Base-by-base conservation (phyloP, 2,888 invertebrate species). In the Muscina levida region DNA sequence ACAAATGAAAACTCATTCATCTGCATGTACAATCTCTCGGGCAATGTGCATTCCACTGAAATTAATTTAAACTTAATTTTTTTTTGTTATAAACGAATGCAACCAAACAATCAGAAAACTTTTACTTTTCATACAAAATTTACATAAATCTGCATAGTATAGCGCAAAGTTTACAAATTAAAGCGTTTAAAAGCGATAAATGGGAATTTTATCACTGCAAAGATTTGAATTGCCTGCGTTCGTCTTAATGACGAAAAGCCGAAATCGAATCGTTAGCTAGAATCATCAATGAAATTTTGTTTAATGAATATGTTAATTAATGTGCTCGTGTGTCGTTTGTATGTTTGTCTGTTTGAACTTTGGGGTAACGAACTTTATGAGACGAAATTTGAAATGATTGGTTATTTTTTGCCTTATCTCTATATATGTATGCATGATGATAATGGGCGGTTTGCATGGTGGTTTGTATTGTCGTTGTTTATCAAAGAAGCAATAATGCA, bases 251-350 rank as follows among this genome's bases (percentile, higher is more conserved):
- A 48, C 22, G 19, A 19, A 5, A 46, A 15, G 6, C 46, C 17
- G 46, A 46, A n/a, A 17, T 48, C n/a, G n/a, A 17, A 48, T 17
- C 19, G 19, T 6, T n/a, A 46, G n/a, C 46, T 15, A 15, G 46
- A 5, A 19, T 19, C 1, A 48, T 48, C 19, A n/a, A 19, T 48
- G 2, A 48, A 19, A 48, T 19, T 19, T 4, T 48, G 17, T 48
- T 31, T 15, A 31, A 57, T 57, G 26, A 57, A 57, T 53, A 53
- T 53, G 53, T 53, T 53, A 53, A 53, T 53, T 13, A 2, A 1
- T 57, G 31, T 2, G 31, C 6, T 17, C 8, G 4, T 19, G n/a
- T 17, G 15, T 57, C 57, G 31, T 31, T 57, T 0, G 10, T 15
- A 31, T 31, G 19, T 37, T 6, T 48, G 3, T 48, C 31, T n/a